These are phyloP conservation scores for Isaurus tuberculatus DNA, from an alignment of 92 coral and sea anemone genomes.

Conservation along the genomic window DNA sequence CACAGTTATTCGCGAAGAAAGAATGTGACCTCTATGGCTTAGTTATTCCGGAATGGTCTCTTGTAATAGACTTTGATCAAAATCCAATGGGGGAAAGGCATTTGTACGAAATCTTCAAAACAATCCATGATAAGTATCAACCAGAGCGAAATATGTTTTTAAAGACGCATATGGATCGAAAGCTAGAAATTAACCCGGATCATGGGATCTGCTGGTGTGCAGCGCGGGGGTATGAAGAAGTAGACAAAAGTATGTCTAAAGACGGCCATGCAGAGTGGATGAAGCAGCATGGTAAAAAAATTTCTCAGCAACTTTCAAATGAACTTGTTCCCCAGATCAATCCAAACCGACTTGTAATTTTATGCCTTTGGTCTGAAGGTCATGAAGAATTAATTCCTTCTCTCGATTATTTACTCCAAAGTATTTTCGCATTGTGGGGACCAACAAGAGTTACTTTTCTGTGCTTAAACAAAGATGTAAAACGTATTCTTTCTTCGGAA, in stretches of 20 bases:
- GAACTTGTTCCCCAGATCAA: constrained; percentile 69
- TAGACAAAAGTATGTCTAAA: constrained; percentile 62
- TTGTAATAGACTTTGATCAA: constrained; percentile 83
- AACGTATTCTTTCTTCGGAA: constrained; percentile 8
- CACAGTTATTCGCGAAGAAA: constrained; percentile 52
- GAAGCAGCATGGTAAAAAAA: constrained; percentile 66
- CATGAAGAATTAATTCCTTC: constrained; percentile 67
- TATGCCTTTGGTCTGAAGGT: constrained; percentile 75
- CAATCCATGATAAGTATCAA: constrained; percentile 71
- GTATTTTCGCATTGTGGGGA: constrained; percentile 65
- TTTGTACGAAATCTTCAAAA: constrained; percentile 57
- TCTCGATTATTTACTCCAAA: constrained; percentile 57
- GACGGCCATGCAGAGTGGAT: constrained; percentile 76
- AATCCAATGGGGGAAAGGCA: constrained; percentile 64
- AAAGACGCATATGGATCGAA: constrained; percentile 70
- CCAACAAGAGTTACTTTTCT: constrained; percentile 68
- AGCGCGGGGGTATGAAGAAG: constrained; percentile 78
- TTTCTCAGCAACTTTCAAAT: constrained; percentile 50
- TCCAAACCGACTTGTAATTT: constrained; percentile 70
- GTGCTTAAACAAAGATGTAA: constrained; percentile 51
- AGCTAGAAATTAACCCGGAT: constrained; percentile 67
- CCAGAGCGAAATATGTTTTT: constrained; percentile 77
- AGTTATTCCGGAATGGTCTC: constrained; percentile 82
- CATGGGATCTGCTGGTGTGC: constrained; percentile 87
- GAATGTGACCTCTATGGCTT: constrained; percentile 74